Conservation (phyloP, 2,113 vertebrate species). For the Ramphastos sulfuratus region DNA sequence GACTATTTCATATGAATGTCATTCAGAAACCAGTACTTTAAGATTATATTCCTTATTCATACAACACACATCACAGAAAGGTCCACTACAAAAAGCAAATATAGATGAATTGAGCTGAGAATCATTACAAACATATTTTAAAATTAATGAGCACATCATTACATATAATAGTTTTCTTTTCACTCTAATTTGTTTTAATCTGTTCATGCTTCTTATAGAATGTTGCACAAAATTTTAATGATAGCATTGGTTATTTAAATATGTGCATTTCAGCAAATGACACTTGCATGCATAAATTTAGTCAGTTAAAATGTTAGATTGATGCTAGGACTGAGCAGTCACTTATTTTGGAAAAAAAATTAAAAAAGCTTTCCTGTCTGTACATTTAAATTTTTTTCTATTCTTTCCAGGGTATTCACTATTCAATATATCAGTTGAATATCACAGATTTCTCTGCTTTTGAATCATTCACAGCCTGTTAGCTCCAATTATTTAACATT, state of each 20-base stretch:
- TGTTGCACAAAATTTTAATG: constrained; percentile 5
- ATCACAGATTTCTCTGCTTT: constrained; percentile 17
- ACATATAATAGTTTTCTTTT: not conserved
- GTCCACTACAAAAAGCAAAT: not conserved
- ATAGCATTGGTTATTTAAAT: constrained; percentile 18
- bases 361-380: constrained; percentile 1
- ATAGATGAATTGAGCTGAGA: not conserved
- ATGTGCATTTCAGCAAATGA: not conserved
- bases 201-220: not conserved
- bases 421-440: not conserved
- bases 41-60: not conserved
- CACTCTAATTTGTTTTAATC: constrained; percentile 11
- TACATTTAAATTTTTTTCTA: not conserved
- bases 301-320: constrained; percentile 12
- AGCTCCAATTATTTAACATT: constrained; percentile 14
- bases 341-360: not conserved
- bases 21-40: constrained; percentile 1
- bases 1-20: not conserved
- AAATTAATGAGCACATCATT: constrained; percentile 4
- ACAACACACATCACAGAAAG: not conserved
- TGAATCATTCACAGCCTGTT: constrained; percentile 25
- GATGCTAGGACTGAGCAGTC: not conserved
- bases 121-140: constrained; percentile 20
- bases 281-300: constrained; percentile 1
- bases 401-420: not conserved